Percentiles rank a stretch among this genome's conserved stretches.
Conservation (phyloP, 1,140 invertebrate species). For the Anastrepha obliqua region DNA sequence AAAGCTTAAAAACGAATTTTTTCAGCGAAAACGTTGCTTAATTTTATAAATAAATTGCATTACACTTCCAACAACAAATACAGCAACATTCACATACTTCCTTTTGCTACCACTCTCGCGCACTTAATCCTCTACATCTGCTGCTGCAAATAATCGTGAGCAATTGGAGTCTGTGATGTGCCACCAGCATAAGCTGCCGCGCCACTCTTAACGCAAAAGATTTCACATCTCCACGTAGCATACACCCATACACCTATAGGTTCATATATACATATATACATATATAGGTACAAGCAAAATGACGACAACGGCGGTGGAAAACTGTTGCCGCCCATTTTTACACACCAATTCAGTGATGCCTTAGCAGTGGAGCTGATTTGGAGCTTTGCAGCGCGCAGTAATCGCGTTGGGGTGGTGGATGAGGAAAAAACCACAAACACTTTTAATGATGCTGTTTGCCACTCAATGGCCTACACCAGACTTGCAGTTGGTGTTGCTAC, state of each 20-base stretch:
- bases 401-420: background rate
- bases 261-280: background rate
- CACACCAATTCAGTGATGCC: slow-evolving; percentile 6
- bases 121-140: background rate
- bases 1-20: no score
- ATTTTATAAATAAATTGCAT: background rate
- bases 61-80: background rate
- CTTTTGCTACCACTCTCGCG: background rate
- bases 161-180: background rate
- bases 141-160: background rate
- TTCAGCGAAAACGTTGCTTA: no score
- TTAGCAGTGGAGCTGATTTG: background rate
- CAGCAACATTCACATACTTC: background rate
- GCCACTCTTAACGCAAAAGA: slow-evolving; percentile 21
- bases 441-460: slow-evolving; percentile 72
- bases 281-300: background rate
- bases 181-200: background rate
- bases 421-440: slow-evolving; percentile 66
- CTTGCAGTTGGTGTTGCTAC: background rate
- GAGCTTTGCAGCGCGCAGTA: background rate
- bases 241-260: background rate
- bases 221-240: background rate
- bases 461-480: background rate
- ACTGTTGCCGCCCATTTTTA: slow-evolving; percentile 50
- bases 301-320: background rate